Evolutionary conservation across 53 echinoderm and acorn worm species (phyloP).

Genomic region (Echinarachnius parma): DNA sequence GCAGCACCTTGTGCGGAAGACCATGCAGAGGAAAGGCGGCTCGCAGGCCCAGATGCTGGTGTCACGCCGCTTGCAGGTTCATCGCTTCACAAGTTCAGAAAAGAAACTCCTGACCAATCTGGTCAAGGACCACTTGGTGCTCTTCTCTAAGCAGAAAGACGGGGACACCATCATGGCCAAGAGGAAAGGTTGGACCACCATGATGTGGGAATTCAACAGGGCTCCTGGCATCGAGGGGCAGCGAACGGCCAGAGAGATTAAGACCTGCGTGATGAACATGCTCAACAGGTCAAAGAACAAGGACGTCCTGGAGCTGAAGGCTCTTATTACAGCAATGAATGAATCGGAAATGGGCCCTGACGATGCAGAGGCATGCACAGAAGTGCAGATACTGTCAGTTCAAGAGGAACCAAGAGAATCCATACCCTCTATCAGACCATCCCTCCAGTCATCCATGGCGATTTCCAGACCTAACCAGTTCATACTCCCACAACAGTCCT

Average conservation of each 20-base stretch:
- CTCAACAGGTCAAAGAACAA: conserved; percentile 13
- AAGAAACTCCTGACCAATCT: conserved; percentile 12
- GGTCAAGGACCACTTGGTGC: conserved; percentile 5
- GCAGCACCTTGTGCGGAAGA: conserved; percentile 23
- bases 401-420: too few relatives aligned
- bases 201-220: conserved; percentile 30
- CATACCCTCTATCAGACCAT: too few relatives aligned
- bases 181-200: conserved; percentile 25
- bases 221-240: conserved; percentile 7
- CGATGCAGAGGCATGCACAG: too few relatives aligned
- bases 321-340: too few relatives aligned
- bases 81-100: conserved; percentile 13
- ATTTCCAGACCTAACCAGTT: too few relatives aligned
- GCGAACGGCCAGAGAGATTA: conserved; percentile 25
- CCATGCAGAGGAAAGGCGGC: conserved; percentile 14
- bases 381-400: too few relatives aligned
- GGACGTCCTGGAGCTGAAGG: conserved; percentile 24
- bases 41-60: neutral
- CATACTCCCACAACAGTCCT: too few relatives aligned
- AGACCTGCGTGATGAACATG: conserved; percentile 32
- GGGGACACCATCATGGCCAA: conserved; percentile 11
- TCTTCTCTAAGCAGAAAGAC: conserved; percentile 27
- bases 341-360: too few relatives aligned
- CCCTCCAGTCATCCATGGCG: too few relatives aligned
- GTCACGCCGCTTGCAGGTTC: neutral